Conservation (phyloP, 1,140 invertebrate species). For the Drosophila ogumai region DNA sequence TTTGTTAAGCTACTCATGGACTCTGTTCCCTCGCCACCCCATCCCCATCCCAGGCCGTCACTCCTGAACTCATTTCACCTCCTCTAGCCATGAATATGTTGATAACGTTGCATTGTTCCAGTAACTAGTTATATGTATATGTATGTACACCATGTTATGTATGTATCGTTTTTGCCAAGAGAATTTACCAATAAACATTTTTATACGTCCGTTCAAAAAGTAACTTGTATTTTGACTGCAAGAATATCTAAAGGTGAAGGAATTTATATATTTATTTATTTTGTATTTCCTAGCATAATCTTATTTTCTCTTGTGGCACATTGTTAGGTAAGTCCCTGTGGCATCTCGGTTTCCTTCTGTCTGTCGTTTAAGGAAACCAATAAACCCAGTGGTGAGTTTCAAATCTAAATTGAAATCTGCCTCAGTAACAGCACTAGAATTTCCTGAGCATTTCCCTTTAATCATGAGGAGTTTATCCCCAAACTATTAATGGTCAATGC, state of each 20-base stretch:
- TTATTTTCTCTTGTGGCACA: background rate
- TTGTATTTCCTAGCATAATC: background rate
- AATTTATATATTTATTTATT: no score
- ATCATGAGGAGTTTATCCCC: no score
- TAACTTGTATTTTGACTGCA: background rate
- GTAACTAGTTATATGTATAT: slow-evolving; percentile 69
- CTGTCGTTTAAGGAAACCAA: background rate
- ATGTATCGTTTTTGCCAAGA: slow-evolving; percentile 47
- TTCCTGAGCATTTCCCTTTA: no score
- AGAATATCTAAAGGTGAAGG: background rate
- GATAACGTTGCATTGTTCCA: slow-evolving; percentile 52
- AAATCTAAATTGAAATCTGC: no score
- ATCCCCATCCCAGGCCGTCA: slow-evolving; percentile 11
- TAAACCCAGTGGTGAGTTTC: background rate
- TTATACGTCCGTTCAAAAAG: slow-evolving; percentile 52
- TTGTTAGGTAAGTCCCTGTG: no score
- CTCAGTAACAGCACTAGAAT: no score
- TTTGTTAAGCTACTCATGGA: slow-evolving; percentile 49
- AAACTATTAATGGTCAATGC: no score
- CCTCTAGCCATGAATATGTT: slow-evolving; percentile 41
- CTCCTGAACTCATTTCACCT: slow-evolving; percentile 6
- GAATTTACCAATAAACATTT: slow-evolving; percentile 64
- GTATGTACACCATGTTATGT: slow-evolving; percentile 65
- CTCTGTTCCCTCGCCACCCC: background rate
- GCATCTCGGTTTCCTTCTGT: background rate